Conservation (phyloP, 2,113 vertebrate species). For the Melospiza melodia region DNA sequence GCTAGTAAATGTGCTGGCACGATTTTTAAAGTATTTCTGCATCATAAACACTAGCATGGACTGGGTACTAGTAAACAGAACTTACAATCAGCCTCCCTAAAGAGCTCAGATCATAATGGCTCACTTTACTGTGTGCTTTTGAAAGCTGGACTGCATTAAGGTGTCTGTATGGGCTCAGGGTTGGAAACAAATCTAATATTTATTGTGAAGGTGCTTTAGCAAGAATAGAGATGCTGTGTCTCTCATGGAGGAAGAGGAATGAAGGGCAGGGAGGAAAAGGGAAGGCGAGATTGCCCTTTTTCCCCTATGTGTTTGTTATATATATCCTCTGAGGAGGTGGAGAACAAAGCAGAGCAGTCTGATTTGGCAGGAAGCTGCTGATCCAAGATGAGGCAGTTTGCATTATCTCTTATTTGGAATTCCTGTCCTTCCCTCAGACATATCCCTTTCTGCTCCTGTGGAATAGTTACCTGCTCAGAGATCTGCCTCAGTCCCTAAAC, state of each 20-base stretch:
- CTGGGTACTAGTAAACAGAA: background rate
- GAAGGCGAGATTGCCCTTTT: background rate
- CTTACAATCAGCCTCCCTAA: background rate
- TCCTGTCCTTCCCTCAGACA: background rate
- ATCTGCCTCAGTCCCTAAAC: background rate
- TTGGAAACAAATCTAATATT: background rate
- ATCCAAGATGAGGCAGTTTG: background rate
- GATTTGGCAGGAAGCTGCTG: background rate
- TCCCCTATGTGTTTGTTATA: background rate
- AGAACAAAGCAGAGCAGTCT: background rate
- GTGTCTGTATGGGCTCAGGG: background rate
- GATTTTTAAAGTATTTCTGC: constrained; percentile 7
- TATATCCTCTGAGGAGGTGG: background rate
- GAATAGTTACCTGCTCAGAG: background rate
- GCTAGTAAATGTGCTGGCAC: background rate
- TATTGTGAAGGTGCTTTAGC: background rate
- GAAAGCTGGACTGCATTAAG: background rate
- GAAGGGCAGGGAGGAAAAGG: background rate
- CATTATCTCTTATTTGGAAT: background rate
- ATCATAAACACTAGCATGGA: background rate
- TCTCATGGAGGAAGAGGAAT: background rate
- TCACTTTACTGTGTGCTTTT: background rate
- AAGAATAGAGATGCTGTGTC: background rate
- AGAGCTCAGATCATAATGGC: background rate
- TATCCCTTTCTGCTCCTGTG: background rate